Percentiles rank a stretch among this genome's conserved stretches.
phyloP scores from a whole-genome alignment of 2,888 invertebrate genomes.

The Netelia melanura region DNA sequence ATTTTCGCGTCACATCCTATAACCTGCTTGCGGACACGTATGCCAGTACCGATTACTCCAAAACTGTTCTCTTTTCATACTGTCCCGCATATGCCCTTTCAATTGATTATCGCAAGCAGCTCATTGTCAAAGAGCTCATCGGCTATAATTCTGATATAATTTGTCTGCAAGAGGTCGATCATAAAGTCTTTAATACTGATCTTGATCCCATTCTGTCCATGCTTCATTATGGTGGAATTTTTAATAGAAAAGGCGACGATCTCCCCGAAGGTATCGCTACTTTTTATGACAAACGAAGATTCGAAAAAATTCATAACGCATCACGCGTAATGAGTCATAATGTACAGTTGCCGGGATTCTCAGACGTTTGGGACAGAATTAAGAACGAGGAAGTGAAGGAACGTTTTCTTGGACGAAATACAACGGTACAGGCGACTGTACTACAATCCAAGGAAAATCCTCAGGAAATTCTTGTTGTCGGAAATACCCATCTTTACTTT shows the following conservation, averaged over 20 bases:
- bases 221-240: slow-evolving; percentile 87
- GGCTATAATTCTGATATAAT: slow-evolving; percentile 96
- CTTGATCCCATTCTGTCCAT: slow-evolving; percentile 87
- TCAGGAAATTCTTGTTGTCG: slow-evolving; percentile 88
- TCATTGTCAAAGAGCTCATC: slow-evolving; percentile 93
- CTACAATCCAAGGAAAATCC: slow-evolving; percentile 87
- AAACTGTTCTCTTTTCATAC: slow-evolving; percentile 91
- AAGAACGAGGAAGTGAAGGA: slow-evolving; percentile 87
- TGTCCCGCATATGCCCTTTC: slow-evolving; percentile 93
- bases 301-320: slow-evolving; percentile 87
- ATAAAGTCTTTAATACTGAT: slow-evolving; percentile 90
- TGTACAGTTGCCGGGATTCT: slow-evolving; percentile 86
- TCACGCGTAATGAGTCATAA: slow-evolving; percentile 88
- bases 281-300: slow-evolving; percentile 90
- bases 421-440: slow-evolving; percentile 87
- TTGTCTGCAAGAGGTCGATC: slow-evolving; percentile 97
- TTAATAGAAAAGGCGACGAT: slow-evolving; percentile 90
- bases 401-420: slow-evolving; percentile 88
- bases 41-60: slow-evolving; percentile 93
- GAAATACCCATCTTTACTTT: slow-evolving; percentile 97
- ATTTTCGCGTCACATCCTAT: slow-evolving; percentile 93
- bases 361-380: slow-evolving; percentile 88
- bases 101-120: slow-evolving; percentile 94
- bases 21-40: slow-evolving; percentile 97
- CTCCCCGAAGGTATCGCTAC: slow-evolving; percentile 93